phyloP scores from a whole-genome alignment of 1,140 invertebrate species.

The Hydropsyche tenuis region DNA sequence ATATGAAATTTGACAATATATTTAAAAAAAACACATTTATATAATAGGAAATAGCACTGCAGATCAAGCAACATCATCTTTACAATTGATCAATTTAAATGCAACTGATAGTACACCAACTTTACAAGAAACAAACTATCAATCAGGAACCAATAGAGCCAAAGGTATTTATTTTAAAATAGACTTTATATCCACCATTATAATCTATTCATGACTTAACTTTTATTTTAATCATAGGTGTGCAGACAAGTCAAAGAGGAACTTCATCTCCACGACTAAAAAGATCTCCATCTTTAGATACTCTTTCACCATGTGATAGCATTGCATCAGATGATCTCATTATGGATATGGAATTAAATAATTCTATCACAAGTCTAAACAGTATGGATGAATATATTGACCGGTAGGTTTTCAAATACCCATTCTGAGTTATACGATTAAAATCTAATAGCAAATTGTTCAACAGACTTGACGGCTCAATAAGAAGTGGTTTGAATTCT shows the following conservation, averaged over 20 bases:
- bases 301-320: constrained; percentile 78
- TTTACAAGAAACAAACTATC: constrained; percentile 39
- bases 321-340: constrained; percentile 83
- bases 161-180: constrained; percentile 41
- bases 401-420: constrained; percentile 58
- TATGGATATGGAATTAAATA: constrained; percentile 77
- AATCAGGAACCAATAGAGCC: constrained; percentile 33
- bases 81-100: constrained; percentile 46
- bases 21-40: not conserved
- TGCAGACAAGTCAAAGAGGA: constrained; percentile 2
- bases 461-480: constrained; percentile 59
- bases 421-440: not conserved
- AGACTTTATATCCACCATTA: not conserved
- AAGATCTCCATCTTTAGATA: constrained; percentile 73
- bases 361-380: constrained; percentile 65
- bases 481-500: constrained; percentile 61
- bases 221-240: constrained; percentile 20
- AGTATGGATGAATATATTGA: constrained; percentile 75
- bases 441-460: not conserved
- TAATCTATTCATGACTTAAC: not conserved
- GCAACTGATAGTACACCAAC: constrained; percentile 45
- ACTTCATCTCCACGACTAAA: constrained; percentile 54
- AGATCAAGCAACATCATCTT: constrained; percentile 47
- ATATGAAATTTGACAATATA: constrained; percentile 1
- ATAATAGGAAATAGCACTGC: constrained; percentile 46